Percentiles rank a stretch among this genome's conserved stretches.
Conservation (phyloP, 2,113 vertebrate species). For the Gymnorhina tibicen region DNA sequence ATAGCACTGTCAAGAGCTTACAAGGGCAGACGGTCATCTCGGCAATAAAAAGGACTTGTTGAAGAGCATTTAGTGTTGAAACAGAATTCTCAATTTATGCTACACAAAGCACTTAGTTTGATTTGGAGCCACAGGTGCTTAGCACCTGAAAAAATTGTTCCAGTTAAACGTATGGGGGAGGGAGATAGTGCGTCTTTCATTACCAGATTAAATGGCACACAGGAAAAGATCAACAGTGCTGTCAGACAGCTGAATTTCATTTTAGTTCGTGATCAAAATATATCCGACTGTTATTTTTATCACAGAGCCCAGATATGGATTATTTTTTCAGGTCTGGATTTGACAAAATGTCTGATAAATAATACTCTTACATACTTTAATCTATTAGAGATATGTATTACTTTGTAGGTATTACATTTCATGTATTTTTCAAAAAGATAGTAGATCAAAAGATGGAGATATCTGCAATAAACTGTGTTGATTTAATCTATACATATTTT, state of each 20-base stretch:
- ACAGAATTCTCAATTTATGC: background rate
- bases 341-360: background rate
- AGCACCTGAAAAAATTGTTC: background rate
- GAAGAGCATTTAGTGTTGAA: background rate
- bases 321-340: slow-evolving; percentile 5
- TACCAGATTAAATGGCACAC: slow-evolving; percentile 42
- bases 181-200: background rate
- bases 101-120: background rate
- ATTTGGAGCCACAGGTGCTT: background rate
- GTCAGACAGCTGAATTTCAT: slow-evolving; percentile 25
- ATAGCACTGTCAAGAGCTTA: slow-evolving; percentile 45
- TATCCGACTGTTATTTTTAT: slow-evolving; percentile 25
- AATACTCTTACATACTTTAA: background rate
- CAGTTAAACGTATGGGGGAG: background rate
- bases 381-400: background rate
- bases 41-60: background rate
- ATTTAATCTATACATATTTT: background rate
- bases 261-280: slow-evolving; percentile 9
- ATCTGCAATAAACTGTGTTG: background rate
- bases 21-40: slow-evolving; percentile 40
- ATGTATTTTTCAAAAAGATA: background rate
- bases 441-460: background rate
- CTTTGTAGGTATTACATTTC: background rate
- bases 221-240: slow-evolving; percentile 43
- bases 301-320: slow-evolving; percentile 14